Evolutionary conservation across 2,888 invertebrate species (phyloP), one percentile per base, ranked within the genome.

Genomic region (Caradrina kadenii): DNA sequence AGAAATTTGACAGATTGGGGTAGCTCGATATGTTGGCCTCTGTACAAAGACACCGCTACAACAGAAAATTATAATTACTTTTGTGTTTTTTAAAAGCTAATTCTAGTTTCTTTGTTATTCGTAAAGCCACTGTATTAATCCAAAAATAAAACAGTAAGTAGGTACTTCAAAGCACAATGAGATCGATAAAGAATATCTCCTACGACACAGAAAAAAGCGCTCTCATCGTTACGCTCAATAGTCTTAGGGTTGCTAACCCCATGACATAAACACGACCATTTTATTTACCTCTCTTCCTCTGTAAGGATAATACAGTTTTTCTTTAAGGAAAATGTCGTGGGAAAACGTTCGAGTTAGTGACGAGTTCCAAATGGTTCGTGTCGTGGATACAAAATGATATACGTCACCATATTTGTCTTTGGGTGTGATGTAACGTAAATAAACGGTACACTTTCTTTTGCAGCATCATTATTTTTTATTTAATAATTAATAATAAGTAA

Each of bases 261-360:
- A 22, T 55, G 56, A 52, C 53, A 74, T 48, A 74, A 71, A 75
- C 42, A 66, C 45, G 26, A 19, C 45, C 50, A 66, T 65, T 65
- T 71, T 71, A 65, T 72, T 71, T 71, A 58, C 61, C 61, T 76
- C 53, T 52, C 55, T 48, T 56, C 74, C 15, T 55, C 55, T 65
- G 49, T 54, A 19, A 69, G 70, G 52, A 52, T 52, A 63, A 53
- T 54, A 75, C 60, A 64, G 60, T 76, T 76, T 74, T 61, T 61
- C 70, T 76, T 58, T 53, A 56, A 75, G 76, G 74, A 75, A 75
- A 75, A 70, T 39, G 60, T 64, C 76, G 26, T 22, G 42, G 21
- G 45, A 71, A 64, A 70, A 70, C 22, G 39, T 76, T 56, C 42
- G n/a, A 49, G 67, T 67, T 72, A 54, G 59, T 62, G 67, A 76